Percentiles rank a stretch among this genome's conserved stretches.
Evolutionary conservation across 2,113 vertebrate genomes (phyloP).

Genomic region (Crocuta crocuta): DNA sequence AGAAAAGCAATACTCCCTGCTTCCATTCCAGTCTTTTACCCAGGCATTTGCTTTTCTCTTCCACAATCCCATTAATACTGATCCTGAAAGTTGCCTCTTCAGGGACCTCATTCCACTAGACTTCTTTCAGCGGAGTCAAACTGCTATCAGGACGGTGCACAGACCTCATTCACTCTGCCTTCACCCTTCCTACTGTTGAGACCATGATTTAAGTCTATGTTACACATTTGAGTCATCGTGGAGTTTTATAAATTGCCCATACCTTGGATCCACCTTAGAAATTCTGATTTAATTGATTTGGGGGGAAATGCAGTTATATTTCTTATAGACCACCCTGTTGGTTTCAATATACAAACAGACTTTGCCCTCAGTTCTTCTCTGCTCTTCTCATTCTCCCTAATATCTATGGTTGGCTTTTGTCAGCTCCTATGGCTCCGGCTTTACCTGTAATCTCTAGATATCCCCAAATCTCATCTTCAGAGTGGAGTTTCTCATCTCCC

Average conservation of each 20-base stretch:
- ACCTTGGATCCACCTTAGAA: not conserved
- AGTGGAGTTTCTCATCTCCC: not conserved
- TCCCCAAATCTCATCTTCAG: not conserved
- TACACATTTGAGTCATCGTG: not conserved
- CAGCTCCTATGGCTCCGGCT: not conserved
- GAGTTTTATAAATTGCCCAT: not conserved
- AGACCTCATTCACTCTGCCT: not conserved
- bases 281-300: not conserved
- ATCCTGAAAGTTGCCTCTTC: not conserved
- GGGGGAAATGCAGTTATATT: not conserved
- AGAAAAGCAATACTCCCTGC: not conserved
- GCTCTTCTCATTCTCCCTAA: not conserved
- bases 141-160: too few species aligned
- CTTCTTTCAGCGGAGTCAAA: not conserved
- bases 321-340: not conserved
- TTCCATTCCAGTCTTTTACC: not conserved
- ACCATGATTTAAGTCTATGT: not conserved
- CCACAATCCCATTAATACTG: not conserved
- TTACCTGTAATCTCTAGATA: not conserved
- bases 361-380: not conserved
- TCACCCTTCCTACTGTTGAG: not conserved
- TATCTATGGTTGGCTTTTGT: not conserved
- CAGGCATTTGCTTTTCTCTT: not conserved
- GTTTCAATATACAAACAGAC: not conserved
- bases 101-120: not conserved